A percentile compares a stretch with the other conserved stretches of the same genome.
Conservation (phyloP, 2,113 vertebrate species). For the Butorides virescens region DNA sequence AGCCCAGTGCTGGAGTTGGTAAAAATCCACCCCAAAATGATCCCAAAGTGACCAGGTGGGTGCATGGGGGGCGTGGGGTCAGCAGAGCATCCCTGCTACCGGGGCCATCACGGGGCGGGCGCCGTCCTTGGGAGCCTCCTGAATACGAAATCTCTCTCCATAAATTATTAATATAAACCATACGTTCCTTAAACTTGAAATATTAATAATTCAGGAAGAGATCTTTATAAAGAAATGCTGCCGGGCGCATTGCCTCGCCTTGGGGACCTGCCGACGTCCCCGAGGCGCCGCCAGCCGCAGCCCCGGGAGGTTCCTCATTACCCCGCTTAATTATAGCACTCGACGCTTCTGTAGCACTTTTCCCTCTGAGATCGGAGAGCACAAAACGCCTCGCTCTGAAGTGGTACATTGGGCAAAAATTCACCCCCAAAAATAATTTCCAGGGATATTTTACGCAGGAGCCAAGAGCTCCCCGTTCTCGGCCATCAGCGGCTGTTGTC, state of each 20-base stretch:
- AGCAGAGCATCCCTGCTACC: background rate
- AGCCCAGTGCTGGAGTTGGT: background rate
- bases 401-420: background rate
- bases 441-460: background rate
- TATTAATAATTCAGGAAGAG: background rate
- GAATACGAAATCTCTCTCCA: background rate
- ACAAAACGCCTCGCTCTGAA: background rate
- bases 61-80: accelerated
- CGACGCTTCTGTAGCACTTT: background rate
- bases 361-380: accelerated
- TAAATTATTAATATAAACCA: background rate
- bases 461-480: background rate
- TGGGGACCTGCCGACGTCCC: background rate
- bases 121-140: accelerated
- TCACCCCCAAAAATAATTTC: background rate
- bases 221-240: background rate
- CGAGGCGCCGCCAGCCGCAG: background rate
- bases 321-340: background rate
- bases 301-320: background rate
- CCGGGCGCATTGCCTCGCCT: background rate
- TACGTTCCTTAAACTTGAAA: background rate
- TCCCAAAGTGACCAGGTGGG: background rate
- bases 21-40: background rate
- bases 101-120: background rate
- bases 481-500: accelerated